A percentile compares a stretch with the other conserved stretches of the same genome.
These are phyloP conservation scores for Marisa cornuarietis DNA, from an alignment of 1,140 invertebrate species.

Conservation along the genomic window DNA sequence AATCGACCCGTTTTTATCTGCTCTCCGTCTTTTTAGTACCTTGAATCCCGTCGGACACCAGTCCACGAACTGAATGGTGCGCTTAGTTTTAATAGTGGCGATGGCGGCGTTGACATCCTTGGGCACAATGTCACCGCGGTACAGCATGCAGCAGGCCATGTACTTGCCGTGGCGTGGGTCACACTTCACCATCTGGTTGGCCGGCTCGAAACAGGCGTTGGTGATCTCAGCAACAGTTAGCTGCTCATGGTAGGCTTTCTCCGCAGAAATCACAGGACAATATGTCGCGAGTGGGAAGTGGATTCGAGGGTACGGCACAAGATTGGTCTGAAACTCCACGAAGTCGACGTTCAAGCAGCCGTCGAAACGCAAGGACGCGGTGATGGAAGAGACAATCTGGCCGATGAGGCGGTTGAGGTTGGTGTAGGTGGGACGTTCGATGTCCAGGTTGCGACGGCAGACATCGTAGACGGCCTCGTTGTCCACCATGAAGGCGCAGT, in stretches of 20 bases:
- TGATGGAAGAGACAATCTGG: background rate
- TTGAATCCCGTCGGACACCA: too few relatives aligned
- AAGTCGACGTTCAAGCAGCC: background rate
- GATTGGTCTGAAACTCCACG: slow-evolving; percentile 25
- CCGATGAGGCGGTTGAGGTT: slow-evolving; percentile 78
- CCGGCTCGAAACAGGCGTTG: slow-evolving; percentile 84
- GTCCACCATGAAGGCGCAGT: slow-evolving; percentile 76
- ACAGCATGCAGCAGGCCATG: too few relatives aligned
- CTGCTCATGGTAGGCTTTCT: slow-evolving; percentile 55
- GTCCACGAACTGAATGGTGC: too few relatives aligned
- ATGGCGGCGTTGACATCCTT: too few relatives aligned
- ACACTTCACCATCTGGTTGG: slow-evolving; percentile 92
- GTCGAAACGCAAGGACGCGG: background rate
- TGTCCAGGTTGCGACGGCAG: slow-evolving; percentile 86
- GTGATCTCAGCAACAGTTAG: slow-evolving; percentile 79
- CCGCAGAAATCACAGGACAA: slow-evolving; percentile 51
- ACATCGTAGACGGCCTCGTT: slow-evolving; percentile 92
- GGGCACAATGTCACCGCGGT: too few relatives aligned
- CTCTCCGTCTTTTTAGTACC: too few relatives aligned
- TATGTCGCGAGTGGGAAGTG: slow-evolving; percentile 53
- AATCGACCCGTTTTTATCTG: too few relatives aligned
- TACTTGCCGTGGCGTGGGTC: too few relatives aligned
- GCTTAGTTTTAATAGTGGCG: too few relatives aligned
- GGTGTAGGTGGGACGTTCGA: slow-evolving; percentile 81
- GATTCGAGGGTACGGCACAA: slow-evolving; percentile 38